These are phyloP conservation scores for Glaucopsyche alexis DNA, from an alignment of 2,888 invertebrate genomes.

Conservation along the genomic window DNA sequence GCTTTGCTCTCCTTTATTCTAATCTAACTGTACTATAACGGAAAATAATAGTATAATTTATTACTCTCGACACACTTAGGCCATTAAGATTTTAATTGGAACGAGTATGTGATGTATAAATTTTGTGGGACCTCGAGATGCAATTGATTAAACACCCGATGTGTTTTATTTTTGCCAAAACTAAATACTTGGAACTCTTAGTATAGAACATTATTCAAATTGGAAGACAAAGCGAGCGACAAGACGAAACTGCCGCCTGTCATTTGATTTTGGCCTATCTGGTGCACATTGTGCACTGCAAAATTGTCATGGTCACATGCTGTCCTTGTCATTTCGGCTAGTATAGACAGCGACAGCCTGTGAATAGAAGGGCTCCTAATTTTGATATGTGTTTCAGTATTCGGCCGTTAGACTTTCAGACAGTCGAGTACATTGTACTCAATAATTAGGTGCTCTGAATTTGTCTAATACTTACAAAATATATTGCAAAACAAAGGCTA, in stretches of 20 bases:
- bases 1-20: not conserved
- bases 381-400: no score
- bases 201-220: not conserved
- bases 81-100: constrained; percentile 21
- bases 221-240: constrained; percentile 1
- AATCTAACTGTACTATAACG: not conserved
- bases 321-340: no score
- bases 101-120: not conserved
- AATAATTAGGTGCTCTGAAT: not conserved
- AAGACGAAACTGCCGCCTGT: not conserved
- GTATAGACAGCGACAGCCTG: no score
- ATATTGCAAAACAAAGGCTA: not conserved
- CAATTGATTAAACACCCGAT: not conserved
- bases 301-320: not conserved
- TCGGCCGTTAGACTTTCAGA: not conserved
- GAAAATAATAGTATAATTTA: constrained; percentile 26
- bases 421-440: not conserved
- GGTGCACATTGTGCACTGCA: not conserved
- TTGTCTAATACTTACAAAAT: not conserved
- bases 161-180: not conserved
- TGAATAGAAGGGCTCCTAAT: no score
- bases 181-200: not conserved
- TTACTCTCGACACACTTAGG: constrained; percentile 27
- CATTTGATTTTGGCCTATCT: not conserved
- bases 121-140: constrained; percentile 2